Evolutionary conservation across 2,113 vertebrate genomes (phyloP).

Genomic region (Clinocottus analis): DNA sequence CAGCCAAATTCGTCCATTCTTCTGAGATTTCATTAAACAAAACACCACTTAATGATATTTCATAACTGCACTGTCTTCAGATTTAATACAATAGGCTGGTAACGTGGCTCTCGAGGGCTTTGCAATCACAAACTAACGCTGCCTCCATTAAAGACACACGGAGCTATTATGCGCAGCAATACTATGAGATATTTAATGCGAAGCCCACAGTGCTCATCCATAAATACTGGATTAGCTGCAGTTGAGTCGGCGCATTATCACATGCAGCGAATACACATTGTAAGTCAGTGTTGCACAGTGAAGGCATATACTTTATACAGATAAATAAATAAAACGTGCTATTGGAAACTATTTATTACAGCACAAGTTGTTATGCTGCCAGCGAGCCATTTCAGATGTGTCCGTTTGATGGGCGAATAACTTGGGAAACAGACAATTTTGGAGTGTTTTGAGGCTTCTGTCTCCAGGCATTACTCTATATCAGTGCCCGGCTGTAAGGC

Average conservation of each 20-base stretch:
- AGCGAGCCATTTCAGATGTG: background rate
- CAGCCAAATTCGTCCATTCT: background rate
- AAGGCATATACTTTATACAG: background rate
- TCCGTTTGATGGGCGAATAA: background rate
- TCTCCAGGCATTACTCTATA: background rate
- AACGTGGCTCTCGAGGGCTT: conserved; percentile 2
- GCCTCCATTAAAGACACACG: conserved; percentile 2
- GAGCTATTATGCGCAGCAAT: background rate
- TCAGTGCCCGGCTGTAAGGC: background rate
- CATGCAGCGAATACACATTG: background rate
- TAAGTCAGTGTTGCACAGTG: conserved; percentile 16
- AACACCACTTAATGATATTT: background rate
- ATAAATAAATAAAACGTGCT: conserved; percentile 3
- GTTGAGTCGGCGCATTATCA: conserved; percentile 23
- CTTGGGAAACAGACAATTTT: background rate
- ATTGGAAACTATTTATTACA: background rate
- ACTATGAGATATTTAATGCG: conserved; percentile 27
- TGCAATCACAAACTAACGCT: background rate
- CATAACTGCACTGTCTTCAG: background rate
- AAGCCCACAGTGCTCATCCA: background rate
- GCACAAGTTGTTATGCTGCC: background rate
- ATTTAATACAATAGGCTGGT: conserved; percentile 4
- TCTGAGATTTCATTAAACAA: background rate
- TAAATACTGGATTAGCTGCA: conserved; percentile 25
- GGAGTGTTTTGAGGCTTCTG: background rate